Conservation (phyloP, 2,888 invertebrate genomes). For the Steinernema hermaphroditum region DNA sequence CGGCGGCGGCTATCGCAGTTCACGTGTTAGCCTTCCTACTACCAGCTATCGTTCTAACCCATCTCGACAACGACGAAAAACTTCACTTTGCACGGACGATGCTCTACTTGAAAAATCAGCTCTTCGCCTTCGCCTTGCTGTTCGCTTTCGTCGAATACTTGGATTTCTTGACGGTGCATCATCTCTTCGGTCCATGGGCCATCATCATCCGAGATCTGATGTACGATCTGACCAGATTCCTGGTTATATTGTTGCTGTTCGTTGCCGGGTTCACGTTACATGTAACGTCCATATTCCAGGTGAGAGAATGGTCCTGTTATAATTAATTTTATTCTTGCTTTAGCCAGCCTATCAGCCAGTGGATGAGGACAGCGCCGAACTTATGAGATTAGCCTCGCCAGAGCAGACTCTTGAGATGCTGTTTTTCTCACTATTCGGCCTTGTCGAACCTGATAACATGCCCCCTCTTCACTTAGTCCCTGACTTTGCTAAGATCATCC, state of each 20-base stretch:
- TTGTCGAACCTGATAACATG: constrained; percentile 73
- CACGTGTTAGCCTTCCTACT: constrained; percentile 65
- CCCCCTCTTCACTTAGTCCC: constrained; percentile 70
- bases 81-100: constrained; percentile 66
- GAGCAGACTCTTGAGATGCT: constrained; percentile 89
- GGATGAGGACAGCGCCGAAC: constrained; percentile 64
- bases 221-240: constrained; percentile 74
- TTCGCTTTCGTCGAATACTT: constrained; percentile 91
- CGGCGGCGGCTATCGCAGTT: constrained; percentile 63
- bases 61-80: constrained; percentile 64
- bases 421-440: constrained; percentile 73
- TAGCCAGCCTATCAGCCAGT: constrained; percentile 66
- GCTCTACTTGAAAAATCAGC: constrained; percentile 88
- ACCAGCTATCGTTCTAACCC: constrained; percentile 58
- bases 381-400: constrained; percentile 65
- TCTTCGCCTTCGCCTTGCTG: constrained; percentile 90
- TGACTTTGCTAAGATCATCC: constrained; percentile 66
- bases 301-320: constrained; percentile 67
- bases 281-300: constrained; percentile 87
- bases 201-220: constrained; percentile 85
- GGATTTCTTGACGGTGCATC: constrained; percentile 92
- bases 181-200: constrained; percentile 99
- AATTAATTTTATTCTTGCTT: constrained; percentile 31
- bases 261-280: constrained; percentile 95
- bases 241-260: constrained; percentile 95